Evolutionary conservation across 2,797 vertebrate genomes (phyloP), one percentile per base, ranked within the genome.

Genomic region (Eulemur albifrons): DNA sequence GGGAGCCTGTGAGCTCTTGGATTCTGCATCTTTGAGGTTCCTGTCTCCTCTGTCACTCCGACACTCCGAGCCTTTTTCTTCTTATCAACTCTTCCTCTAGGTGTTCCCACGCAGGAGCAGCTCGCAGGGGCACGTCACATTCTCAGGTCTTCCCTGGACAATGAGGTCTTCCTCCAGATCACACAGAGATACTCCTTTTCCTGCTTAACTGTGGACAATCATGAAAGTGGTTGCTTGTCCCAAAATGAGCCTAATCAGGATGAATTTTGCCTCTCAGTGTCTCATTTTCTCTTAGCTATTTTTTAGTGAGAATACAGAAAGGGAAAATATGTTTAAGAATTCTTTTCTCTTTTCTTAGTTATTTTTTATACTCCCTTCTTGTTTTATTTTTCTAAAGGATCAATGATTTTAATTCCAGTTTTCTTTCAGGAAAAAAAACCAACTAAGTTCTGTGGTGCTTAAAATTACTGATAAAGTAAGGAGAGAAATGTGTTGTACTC

Each of bases 391-490:
- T 63, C 73, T 72, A 70, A 92, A 91, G 48, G 61, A 92, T 70
- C 20, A 7, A 61, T 91, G 75, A 48, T 84, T 91, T 95, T 89
- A 54, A 81, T 81, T 84, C 45, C 65, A 50, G 65, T 86, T 91
- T 94, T 81, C 52, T 76, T 93, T 75, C 20, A 50, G 80, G 27
- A 48, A 18, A 77, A 52, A 40, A 40, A 79, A 82, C 15, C 5
- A 40, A 2, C 45, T 82, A 25, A 79, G 18, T 86, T 92, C 38
- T 80, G 23, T 54, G 21, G 65, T 73, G 15, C 79, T 87, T 95
- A 77, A 92, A 94, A 90, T 92, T 73, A 83, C 61, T 48, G 30
- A 27, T 35, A 80, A 77, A 80, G 20, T 69, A 57, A 32, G 20
- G 43, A 70, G 54, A 52, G 57, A 30, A 90, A 13, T 82, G 65